Evolutionary conservation across 1,140 invertebrate species (phyloP).

Genomic region (Drosophila parvula): DNA sequence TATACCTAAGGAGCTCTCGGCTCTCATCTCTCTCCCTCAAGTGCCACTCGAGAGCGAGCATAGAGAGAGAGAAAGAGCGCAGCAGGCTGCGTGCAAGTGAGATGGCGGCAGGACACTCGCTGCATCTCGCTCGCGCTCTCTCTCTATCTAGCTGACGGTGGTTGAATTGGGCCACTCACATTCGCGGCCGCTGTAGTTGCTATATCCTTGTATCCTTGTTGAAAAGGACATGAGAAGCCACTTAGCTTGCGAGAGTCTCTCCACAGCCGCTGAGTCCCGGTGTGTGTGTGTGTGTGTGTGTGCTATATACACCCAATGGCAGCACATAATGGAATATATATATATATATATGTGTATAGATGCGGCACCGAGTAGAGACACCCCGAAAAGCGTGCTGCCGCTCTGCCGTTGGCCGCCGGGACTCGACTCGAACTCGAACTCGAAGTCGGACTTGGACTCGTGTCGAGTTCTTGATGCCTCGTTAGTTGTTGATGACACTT

Average conservation of each 20-base stretch:
- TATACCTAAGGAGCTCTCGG: constrained; percentile 9
- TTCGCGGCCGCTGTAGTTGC: constrained; percentile 31
- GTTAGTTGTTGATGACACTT: constrained; percentile 84
- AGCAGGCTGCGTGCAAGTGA: constrained; percentile 22
- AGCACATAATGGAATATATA: constrained; percentile 30
- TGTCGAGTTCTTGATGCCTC: constrained; percentile 83
- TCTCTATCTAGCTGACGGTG: constrained; percentile 35
- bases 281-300: constrained; percentile 26
- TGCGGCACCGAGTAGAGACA: constrained; percentile 18
- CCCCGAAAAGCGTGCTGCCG: constrained; percentile 62
- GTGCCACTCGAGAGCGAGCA: constrained; percentile 64
- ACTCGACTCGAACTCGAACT: constrained; percentile 8
- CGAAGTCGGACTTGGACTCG: constrained; percentile 69
- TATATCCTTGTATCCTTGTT: constrained; percentile 65
- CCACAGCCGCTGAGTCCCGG: constrained; percentile 15
- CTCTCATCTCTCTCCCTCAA: constrained; percentile 58
- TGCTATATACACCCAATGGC: constrained; percentile 70
- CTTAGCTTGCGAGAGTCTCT: constrained; percentile 78
- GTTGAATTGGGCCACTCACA: constrained; percentile 71
- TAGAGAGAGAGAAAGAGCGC: constrained; percentile 4
- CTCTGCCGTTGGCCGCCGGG: constrained; percentile 65
- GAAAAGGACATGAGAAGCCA: constrained; percentile 84
- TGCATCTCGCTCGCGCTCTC: constrained; percentile 18
- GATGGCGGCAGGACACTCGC: constrained; percentile 44
- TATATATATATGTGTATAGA: constrained; percentile 31